Evolutionary conservation across 1,140 invertebrate species (phyloP).

Genomic region (Phymorhynchus buccinoides): DNA sequence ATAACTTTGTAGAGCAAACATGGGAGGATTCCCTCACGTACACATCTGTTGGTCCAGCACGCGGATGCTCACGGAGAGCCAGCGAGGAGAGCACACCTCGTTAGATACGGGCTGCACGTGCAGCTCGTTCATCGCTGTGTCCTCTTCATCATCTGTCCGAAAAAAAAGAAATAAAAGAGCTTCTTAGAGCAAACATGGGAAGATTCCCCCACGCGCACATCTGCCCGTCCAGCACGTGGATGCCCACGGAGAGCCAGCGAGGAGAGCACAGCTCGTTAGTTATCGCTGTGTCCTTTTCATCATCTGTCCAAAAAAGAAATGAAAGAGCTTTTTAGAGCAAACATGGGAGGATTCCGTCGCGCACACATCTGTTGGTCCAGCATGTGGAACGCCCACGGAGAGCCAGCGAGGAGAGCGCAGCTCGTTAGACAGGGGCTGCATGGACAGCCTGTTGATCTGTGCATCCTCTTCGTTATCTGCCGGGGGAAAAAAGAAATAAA

Average conservation of each 20-base stretch:
- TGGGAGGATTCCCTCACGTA: no score
- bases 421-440: conserved; percentile 46
- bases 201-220: no score
- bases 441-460: conserved; percentile 54
- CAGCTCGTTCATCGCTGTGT: conserved; percentile 57
- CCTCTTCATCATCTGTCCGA: conserved; percentile 50
- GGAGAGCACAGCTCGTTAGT: conserved; percentile 50
- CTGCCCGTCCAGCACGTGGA: conserved; percentile 58
- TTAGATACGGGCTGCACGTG: conserved; percentile 48
- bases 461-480: conserved; percentile 51
- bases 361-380: conserved; percentile 60
- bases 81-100: conserved; percentile 53
- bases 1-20: no score
- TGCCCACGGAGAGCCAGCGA: conserved; percentile 55
- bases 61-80: conserved; percentile 52
- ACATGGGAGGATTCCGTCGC: no score
- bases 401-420: conserved; percentile 58
- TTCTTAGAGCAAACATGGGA: no score
- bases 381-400: conserved; percentile 51
- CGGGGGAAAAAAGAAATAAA: conserved; percentile 27
- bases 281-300: conserved; percentile 48
- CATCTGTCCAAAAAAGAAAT: conserved; percentile 43
- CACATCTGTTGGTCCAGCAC: conserved; percentile 62
- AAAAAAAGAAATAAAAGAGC: neutral
- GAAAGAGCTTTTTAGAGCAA: no score